phyloP scores from a whole-genome alignment of 2,113 vertebrate genomes.

The Sterna hirundo region DNA sequence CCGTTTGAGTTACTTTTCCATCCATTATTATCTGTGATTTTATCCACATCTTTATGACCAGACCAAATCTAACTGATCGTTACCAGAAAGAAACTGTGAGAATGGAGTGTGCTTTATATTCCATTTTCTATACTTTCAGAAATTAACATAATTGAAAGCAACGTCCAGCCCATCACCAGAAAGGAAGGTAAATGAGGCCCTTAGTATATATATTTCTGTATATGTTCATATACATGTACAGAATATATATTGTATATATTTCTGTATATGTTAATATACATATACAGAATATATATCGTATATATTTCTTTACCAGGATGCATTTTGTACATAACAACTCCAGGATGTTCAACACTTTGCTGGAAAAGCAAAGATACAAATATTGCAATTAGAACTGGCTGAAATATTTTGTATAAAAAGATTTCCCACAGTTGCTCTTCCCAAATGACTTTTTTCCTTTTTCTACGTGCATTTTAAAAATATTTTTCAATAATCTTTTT shows the following conservation, averaged over 20 bases:
- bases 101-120: slow-evolving; percentile 52
- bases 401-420: neutral
- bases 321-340: neutral
- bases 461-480: neutral
- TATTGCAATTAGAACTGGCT: slow-evolving; percentile 57
- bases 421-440: neutral
- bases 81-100: neutral
- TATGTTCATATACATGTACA: neutral
- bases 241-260: slow-evolving; percentile 15
- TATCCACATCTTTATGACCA: neutral
- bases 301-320: neutral
- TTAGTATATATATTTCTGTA: slow-evolving; percentile 45
- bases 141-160: slow-evolving; percentile 82
- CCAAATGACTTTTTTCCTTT: neutral
- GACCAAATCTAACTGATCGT: neutral
- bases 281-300: slow-evolving; percentile 25
- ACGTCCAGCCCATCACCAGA: slow-evolving; percentile 75
- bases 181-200: slow-evolving; percentile 74
- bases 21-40: neutral
- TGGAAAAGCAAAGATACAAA: slow-evolving; percentile 54
- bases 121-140: slow-evolving; percentile 78
- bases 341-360: neutral
- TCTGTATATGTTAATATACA: neutral
- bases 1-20: neutral
- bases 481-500: neutral